Evolutionary conservation across 2,888 invertebrate genomes (phyloP), one percentile per base, ranked within the genome.

Genomic region (Chironomus tentans): DNA sequence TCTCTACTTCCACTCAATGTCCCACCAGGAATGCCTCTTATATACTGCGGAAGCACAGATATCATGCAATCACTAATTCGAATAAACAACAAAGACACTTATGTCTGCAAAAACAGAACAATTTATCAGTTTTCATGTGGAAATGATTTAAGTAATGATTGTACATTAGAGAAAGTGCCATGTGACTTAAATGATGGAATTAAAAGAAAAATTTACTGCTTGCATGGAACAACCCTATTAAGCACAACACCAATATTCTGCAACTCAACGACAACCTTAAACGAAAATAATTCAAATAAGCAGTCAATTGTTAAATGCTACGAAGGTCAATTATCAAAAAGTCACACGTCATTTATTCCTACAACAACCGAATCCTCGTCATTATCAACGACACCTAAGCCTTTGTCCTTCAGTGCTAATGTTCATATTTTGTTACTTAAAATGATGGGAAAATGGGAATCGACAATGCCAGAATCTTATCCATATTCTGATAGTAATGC

Each of bases 1-100:
- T 62, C 72, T 18, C 22, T 73, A 6, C 18, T 73, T 13, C 72
- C 72, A 15, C 15, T 73, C 2, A 73, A 62, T 46, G 62, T 73
- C 6, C 72, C 72, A n/a, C 3, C 18, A 10, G 18, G 18, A 13
- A 73, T 62, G 7, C 72, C 72, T 10, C 24, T 73, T 3, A 62
- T 73, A 47, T 62, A 61, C 18, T 73, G 62, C 46, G 62, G 62
- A 28, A 13, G 2, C 5, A 62, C 62, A 7, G n/a, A 73, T 2
- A 4, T 73, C 0, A 21, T 38, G 4, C 72, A 73, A 28, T 3
- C 62, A 10, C 18, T 4, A 46, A 46, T 69, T 38, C n/a, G 5
- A 2, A 62, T 73, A 21, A 46, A 50, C 12, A 15, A 73, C 12
- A 62, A 21, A 1, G 18, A 24, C 3, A 38, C 15, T 46, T 73